Conservation (phyloP, 2,113 vertebrate genomes). For the Excalfactoria chinensis region DNA sequence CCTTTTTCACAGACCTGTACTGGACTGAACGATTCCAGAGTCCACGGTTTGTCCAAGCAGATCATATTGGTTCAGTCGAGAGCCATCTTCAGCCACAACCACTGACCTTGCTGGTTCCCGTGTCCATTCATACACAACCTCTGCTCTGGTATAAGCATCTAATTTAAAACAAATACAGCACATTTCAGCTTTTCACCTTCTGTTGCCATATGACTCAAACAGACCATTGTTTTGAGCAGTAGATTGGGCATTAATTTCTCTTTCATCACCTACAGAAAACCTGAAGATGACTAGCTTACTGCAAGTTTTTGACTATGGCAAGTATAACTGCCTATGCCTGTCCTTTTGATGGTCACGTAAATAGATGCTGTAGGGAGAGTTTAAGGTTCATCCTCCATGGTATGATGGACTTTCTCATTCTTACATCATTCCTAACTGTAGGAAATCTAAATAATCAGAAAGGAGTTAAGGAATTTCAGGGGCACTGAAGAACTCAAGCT, state of each 20-base stretch:
- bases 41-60: slow-evolving; percentile 95
- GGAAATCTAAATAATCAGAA: not conserved
- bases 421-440: not conserved
- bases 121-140: slow-evolving; percentile 97
- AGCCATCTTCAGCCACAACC: slow-evolving; percentile 97
- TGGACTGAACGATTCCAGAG: slow-evolving; percentile 96
- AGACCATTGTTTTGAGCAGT: not conserved
- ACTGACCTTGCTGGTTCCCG: slow-evolving; percentile 92
- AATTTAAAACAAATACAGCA: slow-evolving; percentile 12
- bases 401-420: not conserved
- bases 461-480: not conserved
- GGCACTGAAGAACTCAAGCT: not conserved
- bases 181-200: not conserved
- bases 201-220: not conserved
- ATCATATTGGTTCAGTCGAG: slow-evolving; percentile 96
- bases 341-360: not conserved
- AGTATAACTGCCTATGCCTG: not conserved
- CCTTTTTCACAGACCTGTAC: slow-evolving; percentile 85
- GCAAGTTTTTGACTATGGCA: not conserved
- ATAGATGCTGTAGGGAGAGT: not conserved
- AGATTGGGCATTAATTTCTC: not conserved
- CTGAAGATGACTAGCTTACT: not conserved
- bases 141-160: slow-evolving; percentile 97
- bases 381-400: not conserved
- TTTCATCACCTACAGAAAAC: not conserved